Evolutionary conservation across 2,797 vertebrate genomes (phyloP), one percentile per base, ranked within the genome.

Genomic region (Helostoma temminkii): DNA sequence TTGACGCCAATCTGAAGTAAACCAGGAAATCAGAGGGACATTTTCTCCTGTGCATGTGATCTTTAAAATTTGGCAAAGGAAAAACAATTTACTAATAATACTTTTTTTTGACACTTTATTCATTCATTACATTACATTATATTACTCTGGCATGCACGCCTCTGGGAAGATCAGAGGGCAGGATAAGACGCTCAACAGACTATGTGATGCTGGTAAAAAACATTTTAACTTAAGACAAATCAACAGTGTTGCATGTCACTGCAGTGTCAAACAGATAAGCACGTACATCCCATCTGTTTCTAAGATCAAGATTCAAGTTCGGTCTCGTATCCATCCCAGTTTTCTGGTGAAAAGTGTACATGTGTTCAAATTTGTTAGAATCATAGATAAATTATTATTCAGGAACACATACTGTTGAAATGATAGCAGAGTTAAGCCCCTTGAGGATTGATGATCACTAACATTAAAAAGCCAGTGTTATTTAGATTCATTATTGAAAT

Each of bases 121-220:
- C n/a, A n/a, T 28, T 41, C 11, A 28, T 22, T 54, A 26, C n/a
- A 57, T 47, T 52, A 26, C 24, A n/a, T 60, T 76, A n/a, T n/a
- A n/a, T n/a, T n/a, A n/a, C n/a, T 24, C n/a, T 32, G n/a, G 26
- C 19, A 18, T 30, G 9, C 7, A 4, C 5, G 5, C 25, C 16
- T 32, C 39, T 26, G n/a, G 37, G 30, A 22, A 18, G 42, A 45
- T 46, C 14, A 14, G 48, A 46, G 21, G 26, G 58, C 26, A 69
- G 32, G 48, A 43, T 24, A 22, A 19, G n/a, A 55, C 6, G 21
- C 24, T 50, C 39, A 19, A 42, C 32, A 24, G 21, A 36, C 49
- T 21, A 32, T 34, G 59, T 19, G n/a, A 7, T 46, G 30, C 52
- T 43, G n/a, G 22, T 24, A 11, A 9, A 55, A 4, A 52, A 24